Percentiles rank a stretch among this genome's conserved stretches.
Evolutionary conservation across 2,113 vertebrate species (phyloP).

Genomic region (Amblyornis subalaris): DNA sequence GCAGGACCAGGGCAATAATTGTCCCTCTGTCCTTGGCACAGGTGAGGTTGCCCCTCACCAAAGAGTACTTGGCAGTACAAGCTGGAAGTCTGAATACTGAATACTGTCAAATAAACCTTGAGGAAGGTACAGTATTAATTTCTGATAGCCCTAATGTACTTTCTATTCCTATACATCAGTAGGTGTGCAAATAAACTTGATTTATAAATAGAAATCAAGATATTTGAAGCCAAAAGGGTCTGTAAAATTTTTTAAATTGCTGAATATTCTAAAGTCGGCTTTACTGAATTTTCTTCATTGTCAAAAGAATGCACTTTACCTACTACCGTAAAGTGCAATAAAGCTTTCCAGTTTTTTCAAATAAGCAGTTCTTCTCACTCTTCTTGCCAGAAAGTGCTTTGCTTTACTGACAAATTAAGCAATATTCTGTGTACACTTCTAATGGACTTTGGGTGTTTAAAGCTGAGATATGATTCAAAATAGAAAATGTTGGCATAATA

Average conservation of each 20-base stretch:
- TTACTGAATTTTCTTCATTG: background rate
- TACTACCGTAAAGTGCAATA: background rate
- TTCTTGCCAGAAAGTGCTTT: background rate
- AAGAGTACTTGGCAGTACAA: background rate
- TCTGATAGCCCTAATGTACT: background rate
- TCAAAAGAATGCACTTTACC: background rate
- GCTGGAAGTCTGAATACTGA: background rate
- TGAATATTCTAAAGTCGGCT: background rate
- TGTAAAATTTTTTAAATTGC: background rate
- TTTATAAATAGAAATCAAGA: background rate
- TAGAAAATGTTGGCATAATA: background rate
- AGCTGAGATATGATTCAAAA: background rate
- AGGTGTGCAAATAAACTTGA: background rate
- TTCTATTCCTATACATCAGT: background rate
- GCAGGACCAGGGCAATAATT: fast-evolving
- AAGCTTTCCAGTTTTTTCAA: background rate
- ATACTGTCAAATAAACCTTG: background rate
- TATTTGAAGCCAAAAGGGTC: background rate
- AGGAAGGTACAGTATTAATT: background rate
- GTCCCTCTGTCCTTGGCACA: fast-evolving
- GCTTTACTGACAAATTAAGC: background rate
- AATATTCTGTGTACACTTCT: background rate
- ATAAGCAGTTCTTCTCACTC: background rate
- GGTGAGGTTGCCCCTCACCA: background rate
- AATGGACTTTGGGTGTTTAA: background rate